These are phyloP conservation scores for Callyntrura sp. DNA, from an alignment of 2,888 invertebrate genomes.

Conservation along the genomic window DNA sequence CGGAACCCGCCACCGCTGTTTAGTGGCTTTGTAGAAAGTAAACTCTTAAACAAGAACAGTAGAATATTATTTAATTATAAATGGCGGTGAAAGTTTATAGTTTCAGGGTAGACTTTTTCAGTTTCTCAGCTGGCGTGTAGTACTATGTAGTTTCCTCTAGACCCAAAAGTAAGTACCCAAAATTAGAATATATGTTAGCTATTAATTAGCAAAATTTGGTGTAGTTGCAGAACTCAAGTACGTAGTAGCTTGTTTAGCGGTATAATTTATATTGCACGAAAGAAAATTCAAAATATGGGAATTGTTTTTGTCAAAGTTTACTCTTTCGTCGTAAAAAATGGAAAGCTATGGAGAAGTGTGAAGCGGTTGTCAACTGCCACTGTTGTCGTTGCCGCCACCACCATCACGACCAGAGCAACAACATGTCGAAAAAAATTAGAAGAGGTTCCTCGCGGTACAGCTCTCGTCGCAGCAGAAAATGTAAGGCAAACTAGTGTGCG, in stretches of 20 bases:
- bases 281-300: constrained; percentile 28
- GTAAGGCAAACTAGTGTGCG: constrained; percentile 65
- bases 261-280: not conserved
- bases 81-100: constrained; percentile 31
- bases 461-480: constrained; percentile 81
- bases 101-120: not conserved
- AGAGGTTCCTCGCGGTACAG: constrained; percentile 82
- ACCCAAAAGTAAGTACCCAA: not conserved
- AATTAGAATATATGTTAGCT: no score
- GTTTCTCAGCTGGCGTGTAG: not conserved
- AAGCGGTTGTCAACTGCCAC: constrained; percentile 40
- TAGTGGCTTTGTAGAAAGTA: constrained; percentile 1
- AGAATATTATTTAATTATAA: not conserved
- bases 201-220: not conserved
- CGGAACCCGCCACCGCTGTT: not conserved
- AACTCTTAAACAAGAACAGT: no score
- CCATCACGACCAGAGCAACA: constrained; percentile 19
- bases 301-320: constrained; percentile 1
- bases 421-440: constrained; percentile 81
- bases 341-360: constrained; percentile 59
- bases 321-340: not conserved
- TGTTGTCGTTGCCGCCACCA: no score
- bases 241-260: not conserved
- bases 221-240: not conserved
- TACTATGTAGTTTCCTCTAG: not conserved